Percentiles rank a stretch among this genome's conserved stretches.
Evolutionary conservation across 2,797 vertebrate genomes (phyloP).

Genomic region (Diplodus puntazzo): DNA sequence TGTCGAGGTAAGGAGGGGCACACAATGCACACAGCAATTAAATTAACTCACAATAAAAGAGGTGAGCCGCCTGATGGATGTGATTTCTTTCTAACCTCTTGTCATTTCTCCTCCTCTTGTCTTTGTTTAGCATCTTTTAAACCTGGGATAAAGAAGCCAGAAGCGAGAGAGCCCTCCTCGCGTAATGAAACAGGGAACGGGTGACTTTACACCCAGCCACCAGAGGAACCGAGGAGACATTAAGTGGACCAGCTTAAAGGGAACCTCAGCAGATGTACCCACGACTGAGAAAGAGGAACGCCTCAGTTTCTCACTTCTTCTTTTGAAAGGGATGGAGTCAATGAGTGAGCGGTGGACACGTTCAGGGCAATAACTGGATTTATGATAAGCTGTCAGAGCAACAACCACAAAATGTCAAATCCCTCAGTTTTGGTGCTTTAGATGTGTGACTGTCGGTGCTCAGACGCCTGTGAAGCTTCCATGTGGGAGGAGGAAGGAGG

Average conservation of each 20-base stretch:
- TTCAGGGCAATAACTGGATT: slow-evolving; percentile 19
- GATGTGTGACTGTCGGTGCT: background rate
- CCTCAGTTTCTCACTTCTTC: slow-evolving; percentile 3
- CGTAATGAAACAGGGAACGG: slow-evolving; percentile 24
- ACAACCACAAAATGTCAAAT: background rate
- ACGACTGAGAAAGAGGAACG: slow-evolving; percentile 41
- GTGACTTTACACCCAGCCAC: background rate
- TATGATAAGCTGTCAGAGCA: background rate
- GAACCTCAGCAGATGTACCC: slow-evolving; percentile 29
- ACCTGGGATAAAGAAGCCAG: slow-evolving; percentile 17
- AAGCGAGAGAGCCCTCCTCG: background rate
- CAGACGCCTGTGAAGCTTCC: slow-evolving; percentile 14
- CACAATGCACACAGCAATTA: background rate
- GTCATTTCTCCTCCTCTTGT: background rate
- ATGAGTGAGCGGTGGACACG: background rate
- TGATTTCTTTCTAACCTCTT: background rate
- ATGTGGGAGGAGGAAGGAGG: background rate
- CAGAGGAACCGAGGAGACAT: slow-evolving; percentile 53
- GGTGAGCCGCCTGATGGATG: background rate
- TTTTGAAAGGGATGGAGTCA: slow-evolving; percentile 1
- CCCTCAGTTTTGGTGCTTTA: background rate
- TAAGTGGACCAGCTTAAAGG: slow-evolving; percentile 16
- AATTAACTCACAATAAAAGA: background rate
- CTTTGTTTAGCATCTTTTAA: slow-evolving; percentile 37
- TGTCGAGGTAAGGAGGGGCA: slow-evolving; percentile 55